phyloP scores from a whole-genome alignment of 2,113 vertebrate species.

The Plecturocebus donacophilus region DNA sequence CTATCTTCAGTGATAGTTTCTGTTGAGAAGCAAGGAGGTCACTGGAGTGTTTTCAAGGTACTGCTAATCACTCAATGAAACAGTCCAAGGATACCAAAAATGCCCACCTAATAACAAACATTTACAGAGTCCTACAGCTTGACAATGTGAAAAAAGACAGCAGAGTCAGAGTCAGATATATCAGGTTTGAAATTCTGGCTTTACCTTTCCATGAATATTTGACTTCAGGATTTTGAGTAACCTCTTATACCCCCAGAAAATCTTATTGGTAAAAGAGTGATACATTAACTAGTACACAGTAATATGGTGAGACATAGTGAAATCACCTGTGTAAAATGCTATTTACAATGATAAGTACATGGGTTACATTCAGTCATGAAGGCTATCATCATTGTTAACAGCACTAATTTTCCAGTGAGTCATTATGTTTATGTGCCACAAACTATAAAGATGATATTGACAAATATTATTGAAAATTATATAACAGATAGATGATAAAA shows the following conservation, averaged over 20 bases:
- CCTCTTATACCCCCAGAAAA: neutral
- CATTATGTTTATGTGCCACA: neutral
- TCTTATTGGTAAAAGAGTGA: neutral
- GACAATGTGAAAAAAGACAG: neutral
- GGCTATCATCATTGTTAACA: neutral
- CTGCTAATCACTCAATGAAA: neutral
- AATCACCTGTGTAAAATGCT: neutral
- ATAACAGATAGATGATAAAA: neutral
- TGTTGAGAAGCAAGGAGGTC: neutral
- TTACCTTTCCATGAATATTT: neutral
- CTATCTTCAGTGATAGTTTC: neutral
- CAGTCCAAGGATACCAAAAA: neutral
- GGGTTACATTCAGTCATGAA: neutral
- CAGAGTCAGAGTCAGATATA: neutral
- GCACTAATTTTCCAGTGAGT: neutral
- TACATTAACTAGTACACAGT: neutral
- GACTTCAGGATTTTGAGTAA: neutral
- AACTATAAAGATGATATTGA: neutral
- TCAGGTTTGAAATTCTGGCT: neutral
- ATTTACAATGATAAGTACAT: neutral
- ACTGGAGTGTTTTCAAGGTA: neutral
- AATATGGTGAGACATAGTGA: neutral
- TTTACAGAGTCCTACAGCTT: neutral
- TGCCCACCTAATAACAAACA: neutral
- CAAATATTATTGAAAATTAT: neutral